These are phyloP conservation scores for Cyanoderma ruficeps DNA, from an alignment of 2,113 vertebrate genomes.

Conservation along the genomic window DNA sequence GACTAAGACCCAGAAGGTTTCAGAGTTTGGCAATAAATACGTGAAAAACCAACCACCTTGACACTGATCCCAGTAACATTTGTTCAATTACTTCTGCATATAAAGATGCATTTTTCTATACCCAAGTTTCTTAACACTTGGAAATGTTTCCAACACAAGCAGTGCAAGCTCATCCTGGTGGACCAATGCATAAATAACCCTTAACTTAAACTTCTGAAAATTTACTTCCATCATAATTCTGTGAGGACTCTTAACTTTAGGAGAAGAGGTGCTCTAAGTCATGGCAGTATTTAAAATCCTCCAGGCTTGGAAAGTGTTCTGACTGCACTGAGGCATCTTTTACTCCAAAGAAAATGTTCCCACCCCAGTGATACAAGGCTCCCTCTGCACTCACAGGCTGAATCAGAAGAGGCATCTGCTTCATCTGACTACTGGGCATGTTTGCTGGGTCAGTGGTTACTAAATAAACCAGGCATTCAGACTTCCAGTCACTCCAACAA, in stretches of 20 bases:
- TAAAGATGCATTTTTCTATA: neutral
- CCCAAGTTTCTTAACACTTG: neutral
- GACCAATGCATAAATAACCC: neutral
- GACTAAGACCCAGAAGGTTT: neutral
- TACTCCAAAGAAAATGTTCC: rapidly evolving
- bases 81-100: neutral
- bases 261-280: neutral
- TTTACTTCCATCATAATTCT: neutral
- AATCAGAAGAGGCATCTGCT: neutral
- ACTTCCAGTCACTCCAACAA: neutral
- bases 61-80: neutral
- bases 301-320: neutral
- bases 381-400: neutral
- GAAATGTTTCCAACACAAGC: neutral
- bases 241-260: neutral
- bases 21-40: neutral
- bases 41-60: neutral
- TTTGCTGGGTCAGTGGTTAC: neutral
- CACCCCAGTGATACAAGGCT: rapidly evolving
- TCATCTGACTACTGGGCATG: neutral
- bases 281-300: neutral
- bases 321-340: neutral
- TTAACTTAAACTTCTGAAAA: neutral
- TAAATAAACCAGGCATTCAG: slow-evolving; percentile 35
- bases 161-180: neutral